Base-by-base conservation (phyloP, 2,888 invertebrate species). In the Malachius bipustulatus region DNA sequence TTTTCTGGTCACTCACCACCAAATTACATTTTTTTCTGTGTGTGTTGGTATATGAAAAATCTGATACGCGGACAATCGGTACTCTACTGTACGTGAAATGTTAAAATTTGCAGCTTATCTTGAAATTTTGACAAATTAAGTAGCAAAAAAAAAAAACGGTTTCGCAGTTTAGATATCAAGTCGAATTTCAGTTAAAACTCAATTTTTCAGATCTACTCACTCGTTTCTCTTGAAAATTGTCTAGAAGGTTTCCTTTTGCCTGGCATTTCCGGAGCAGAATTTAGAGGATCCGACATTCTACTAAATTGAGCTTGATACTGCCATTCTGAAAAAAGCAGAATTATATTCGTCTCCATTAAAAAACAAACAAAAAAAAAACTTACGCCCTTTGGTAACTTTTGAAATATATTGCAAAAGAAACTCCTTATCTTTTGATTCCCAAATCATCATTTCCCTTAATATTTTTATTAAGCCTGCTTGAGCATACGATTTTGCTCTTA, bases 361-460 rank as follows among this genome's bases (percentile, higher is more conserved):
- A 19, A 19, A 19, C 24, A 19, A 19, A 19, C 6, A 19, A 19
- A 19, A 19, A 19, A 19, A 19, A 19, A 19, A 56, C 52, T 53
- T 53, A 71, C 76, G 67, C 58, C 74, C 72, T 40, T 71, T 69
- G 16, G 73, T 68, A 9, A 75, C 69, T 47, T 69, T 69, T 9
- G 70, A 60, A 44, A 79, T 76, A 52, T 71, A 71, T 30, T 66
- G 59, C 14, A 80, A 64, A 37, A 80, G 63, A 62, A 75, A 80
- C 52, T 79, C 75, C 56, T 79, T 81, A 51, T 82, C 81, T 50
- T 71, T 71, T 1, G 77, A 71, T 49, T 77, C 76, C 48, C 76
- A 63, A 30, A 70, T 59, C 45, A 80, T 59, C 75, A 80, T 76
- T 36, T 71, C 70, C 1, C 75, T 65, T 40, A 80, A 62, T 35